phyloP scores from a whole-genome alignment of 2,113 vertebrate genomes.

The Cyprinus carpio region DNA sequence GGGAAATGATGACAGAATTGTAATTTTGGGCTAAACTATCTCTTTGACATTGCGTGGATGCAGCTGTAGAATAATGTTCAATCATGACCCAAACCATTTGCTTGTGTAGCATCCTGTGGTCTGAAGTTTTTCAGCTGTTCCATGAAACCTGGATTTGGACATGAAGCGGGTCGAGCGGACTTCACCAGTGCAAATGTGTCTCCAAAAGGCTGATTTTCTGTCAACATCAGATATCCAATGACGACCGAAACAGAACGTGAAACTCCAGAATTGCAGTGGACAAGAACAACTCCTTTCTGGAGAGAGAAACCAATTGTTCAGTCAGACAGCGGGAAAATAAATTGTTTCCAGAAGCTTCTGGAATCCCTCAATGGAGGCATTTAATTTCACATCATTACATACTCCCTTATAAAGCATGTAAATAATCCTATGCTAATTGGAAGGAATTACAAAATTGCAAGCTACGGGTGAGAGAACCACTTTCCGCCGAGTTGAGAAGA shows the following conservation, averaged over 20 bases:
- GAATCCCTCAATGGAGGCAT: conserved; percentile 18
- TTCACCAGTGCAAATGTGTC: conserved; percentile 86
- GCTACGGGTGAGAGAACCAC: conserved; percentile 61
- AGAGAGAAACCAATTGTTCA: not conserved
- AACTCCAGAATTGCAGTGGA: conserved; percentile 94
- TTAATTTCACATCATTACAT: conserved; percentile 41
- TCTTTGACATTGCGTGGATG: not conserved
- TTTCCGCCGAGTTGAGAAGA: conserved; percentile 62
- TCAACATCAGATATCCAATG: conserved; percentile 91
- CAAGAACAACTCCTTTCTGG: conserved; percentile 88
- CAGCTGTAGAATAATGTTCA: conserved; percentile 22
- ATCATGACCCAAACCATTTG: conserved; percentile 53
- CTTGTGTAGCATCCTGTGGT: conserved; percentile 61
- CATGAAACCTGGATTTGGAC: conserved; percentile 91
- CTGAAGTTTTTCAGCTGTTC: conserved; percentile 86
- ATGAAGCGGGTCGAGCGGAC: conserved; percentile 80
- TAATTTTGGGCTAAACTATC: not conserved
- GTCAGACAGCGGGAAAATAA: not conserved
- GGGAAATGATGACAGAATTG: not conserved
- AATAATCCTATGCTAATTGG: conserved; percentile 50
- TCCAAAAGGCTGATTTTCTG: conserved; percentile 81
- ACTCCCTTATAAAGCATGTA: conserved; percentile 42
- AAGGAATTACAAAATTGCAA: conserved; percentile 51
- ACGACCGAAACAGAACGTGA: conserved; percentile 87
- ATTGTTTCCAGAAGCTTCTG: not conserved